Evolutionary conservation across 2,888 invertebrate species (phyloP), one percentile per base, ranked within the genome.

Genomic region (Timema cristinae): DNA sequence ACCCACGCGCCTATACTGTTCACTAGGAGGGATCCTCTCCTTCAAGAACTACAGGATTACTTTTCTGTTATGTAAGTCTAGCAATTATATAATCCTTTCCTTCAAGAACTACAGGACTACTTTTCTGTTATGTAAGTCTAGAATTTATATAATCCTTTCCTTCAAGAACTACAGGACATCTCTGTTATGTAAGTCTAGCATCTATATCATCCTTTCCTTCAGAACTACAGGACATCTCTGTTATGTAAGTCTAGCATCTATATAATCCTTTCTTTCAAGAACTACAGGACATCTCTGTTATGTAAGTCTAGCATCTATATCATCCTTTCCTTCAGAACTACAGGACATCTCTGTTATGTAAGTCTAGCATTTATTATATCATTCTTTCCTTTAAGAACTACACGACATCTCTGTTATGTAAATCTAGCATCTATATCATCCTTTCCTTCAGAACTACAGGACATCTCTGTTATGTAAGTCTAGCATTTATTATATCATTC

Each of bases 1-100:
- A 71, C 71, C 8, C 71, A 71, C 15, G 71, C 71, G 7, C 71
- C 56, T 9, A 67, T 67, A 47, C 6, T 71, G 50, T 71, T 71
- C 50, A 67, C n/a, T 2, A 68, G 51, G n/a, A 56, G 71, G 16
- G 71, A 71, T n/a, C 50, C 71, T 32, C 10, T 15, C 6, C 48
- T 56, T 13, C 56, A 8, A 0, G 61, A 59, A 32, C 50, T 71
- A 13, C 54, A 68, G 50, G 50, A 71, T n/a, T 54, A 67, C 6
- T 11, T 71, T 9, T 59, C 67, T 11, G 61, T 71, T 50, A 51
- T 61, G 71, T 71, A 15, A 71, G 71, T 67, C 32, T 32, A 61
- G 32, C 32, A 50, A 13, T 11, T 10, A 13, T 13, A 59, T 10
- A 10, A 15, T 16, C 59, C 1, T 54, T 32, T 15, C 6, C 48